Percentiles rank a stretch among this genome's conserved stretches.
phyloP scores from a whole-genome alignment of 2,797 vertebrate genomes.

The Synanceia verrucosa region DNA sequence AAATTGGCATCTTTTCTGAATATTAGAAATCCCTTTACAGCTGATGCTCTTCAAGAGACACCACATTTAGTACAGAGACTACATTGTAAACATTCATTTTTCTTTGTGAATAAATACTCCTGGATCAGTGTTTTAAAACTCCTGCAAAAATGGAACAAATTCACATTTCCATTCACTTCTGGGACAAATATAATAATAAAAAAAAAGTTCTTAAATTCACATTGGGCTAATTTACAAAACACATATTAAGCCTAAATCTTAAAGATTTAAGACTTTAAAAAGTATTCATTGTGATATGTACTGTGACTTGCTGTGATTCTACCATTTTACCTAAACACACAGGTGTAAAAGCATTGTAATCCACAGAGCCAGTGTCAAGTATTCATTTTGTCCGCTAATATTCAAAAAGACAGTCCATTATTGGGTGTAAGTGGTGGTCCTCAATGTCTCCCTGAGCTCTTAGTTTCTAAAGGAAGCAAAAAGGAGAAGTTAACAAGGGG shows the following conservation, averaged over 20 bases:
- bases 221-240: constrained; percentile 43
- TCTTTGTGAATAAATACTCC: constrained; percentile 69
- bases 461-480: constrained; percentile 62
- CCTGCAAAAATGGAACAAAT: constrained; percentile 37
- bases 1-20: constrained; percentile 70
- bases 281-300: constrained; percentile 27
- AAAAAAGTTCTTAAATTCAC: constrained; percentile 34
- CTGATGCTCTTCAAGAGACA: constrained; percentile 62
- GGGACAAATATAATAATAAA: constrained; percentile 9
- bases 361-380: constrained; percentile 28
- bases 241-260: constrained; percentile 25
- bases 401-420: constrained; percentile 37
- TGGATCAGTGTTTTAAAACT: constrained; percentile 31
- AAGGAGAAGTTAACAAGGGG: not conserved
- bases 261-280: constrained; percentile 24
- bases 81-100: constrained; percentile 73
- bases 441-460: constrained; percentile 63
- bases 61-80: constrained; percentile 49
- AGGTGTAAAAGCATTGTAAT: constrained; percentile 25
- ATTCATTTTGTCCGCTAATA: constrained; percentile 6
- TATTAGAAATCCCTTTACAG: constrained; percentile 73
- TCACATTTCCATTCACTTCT: constrained; percentile 45
- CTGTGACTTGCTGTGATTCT: constrained; percentile 1
- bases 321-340: constrained; percentile 18
- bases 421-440: constrained; percentile 42